Conservation (phyloP, 2,888 invertebrate species). For the Eutolmus rufibarbis region DNA sequence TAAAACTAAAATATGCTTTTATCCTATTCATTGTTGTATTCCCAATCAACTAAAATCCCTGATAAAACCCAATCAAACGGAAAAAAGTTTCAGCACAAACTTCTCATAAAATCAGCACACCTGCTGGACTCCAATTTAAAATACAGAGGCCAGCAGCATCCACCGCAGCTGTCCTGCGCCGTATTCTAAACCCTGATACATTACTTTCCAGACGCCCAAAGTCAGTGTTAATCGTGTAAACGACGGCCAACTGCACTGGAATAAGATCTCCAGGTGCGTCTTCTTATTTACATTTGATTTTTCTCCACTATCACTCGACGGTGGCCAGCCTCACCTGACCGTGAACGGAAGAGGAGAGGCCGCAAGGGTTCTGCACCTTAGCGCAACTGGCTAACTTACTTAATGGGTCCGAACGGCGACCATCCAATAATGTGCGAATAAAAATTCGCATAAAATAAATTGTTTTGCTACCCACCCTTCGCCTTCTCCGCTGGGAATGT, state of each 20-base stretch:
- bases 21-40: not conserved
- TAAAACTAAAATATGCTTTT: not conserved
- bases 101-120: not conserved
- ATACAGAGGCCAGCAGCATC: not conserved
- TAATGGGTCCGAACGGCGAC: not conserved
- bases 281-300: not conserved
- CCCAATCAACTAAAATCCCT: not conserved
- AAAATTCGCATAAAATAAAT: not conserved
- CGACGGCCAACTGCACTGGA: not conserved
- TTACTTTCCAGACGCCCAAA: not conserved
- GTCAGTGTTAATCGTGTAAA: not conserved
- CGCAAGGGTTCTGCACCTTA: not conserved
- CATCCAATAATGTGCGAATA: not conserved
- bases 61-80: not conserved
- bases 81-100: not conserved
- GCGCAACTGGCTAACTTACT: not conserved
- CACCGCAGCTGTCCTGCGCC: not conserved
- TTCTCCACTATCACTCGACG: not conserved
- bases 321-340: not conserved
- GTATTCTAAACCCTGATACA: not conserved
- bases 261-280: slow-evolving; percentile 9
- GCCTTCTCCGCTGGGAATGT: slow-evolving; percentile 52
- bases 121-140: not conserved
- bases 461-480: slow-evolving; percentile 55
- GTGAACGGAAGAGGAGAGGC: not conserved